Evolutionary conservation across 2,797 vertebrate genomes (phyloP).

Genomic region (Tapirus indicus): DNA sequence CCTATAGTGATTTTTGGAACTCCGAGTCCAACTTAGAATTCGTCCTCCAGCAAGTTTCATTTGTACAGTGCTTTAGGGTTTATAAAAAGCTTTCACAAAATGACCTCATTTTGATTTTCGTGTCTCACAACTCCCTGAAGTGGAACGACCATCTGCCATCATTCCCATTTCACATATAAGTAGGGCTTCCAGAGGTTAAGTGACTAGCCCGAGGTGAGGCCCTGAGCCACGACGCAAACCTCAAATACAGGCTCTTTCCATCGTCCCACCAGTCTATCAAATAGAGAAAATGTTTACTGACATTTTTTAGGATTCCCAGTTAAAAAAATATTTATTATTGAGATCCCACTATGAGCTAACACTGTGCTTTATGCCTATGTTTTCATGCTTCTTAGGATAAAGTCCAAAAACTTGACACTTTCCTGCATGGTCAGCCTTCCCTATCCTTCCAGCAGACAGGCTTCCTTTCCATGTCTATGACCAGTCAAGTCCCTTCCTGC

Average conservation of each 20-base stretch:
- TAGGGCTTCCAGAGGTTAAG: background rate
- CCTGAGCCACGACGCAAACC: slow-evolving; percentile 1
- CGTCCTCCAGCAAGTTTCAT: slow-evolving; percentile 24
- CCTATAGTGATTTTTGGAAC: background rate
- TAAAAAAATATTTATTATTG: background rate
- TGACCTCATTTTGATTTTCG: slow-evolving; percentile 56
- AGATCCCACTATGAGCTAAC: background rate
- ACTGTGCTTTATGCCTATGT: background rate
- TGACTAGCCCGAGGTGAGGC: slow-evolving; percentile 7
- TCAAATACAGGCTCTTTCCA: background rate
- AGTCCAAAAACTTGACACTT: background rate
- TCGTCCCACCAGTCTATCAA: background rate
- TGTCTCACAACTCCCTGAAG: slow-evolving; percentile 32
- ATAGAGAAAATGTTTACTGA: background rate
- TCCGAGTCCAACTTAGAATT: background rate
- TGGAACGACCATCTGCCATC: background rate
- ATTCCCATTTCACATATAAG: slow-evolving; percentile 17
- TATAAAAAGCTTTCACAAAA: slow-evolving; percentile 63
- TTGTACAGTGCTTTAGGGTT: background rate
- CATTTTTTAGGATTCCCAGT: background rate
- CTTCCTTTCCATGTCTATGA: background rate
- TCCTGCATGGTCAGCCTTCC: background rate
- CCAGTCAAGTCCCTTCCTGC: background rate
- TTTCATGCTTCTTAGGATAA: slow-evolving; percentile 13
- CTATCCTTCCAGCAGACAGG: background rate